Base-by-base conservation (phyloP, 1,140 invertebrate genomes). In the Antheraea mylitta region DNA sequence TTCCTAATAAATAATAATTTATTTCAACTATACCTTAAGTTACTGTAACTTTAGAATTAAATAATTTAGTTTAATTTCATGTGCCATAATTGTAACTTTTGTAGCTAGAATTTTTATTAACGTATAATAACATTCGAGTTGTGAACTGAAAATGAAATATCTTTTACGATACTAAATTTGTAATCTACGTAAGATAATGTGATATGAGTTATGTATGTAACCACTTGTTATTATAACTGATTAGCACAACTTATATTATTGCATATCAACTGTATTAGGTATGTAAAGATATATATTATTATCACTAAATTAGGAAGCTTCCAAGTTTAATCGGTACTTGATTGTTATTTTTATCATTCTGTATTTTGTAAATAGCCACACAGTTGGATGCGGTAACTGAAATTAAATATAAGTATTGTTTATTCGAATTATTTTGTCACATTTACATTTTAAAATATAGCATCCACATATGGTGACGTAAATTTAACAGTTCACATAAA, bases 121-220 rank as follows among this genome's bases (percentile, higher is more conserved):
- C 81, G 78, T 30, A 30, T 30, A 30, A 30, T 81, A 81, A 88
- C 79, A 80, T 82, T 78, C 74, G 86, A 86, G 87, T 91, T 90
- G 89, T 91, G 89, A 91, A 77, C 78, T 79, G 65, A 79, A 86
- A 85, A 82, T 81, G 79, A 87, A 83, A 89, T 85, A 77, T 75
- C 85, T 83, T 85, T 84, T 83, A 83, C 73, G 78, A 80, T 81
- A 76, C 69, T 76, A 79, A 83, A 83, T 75, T 76, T 83, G 83
- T 81, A 79, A 91, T 82, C 86, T 90, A 91, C 89, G 86, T 91
- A 91, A 91, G 81, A 80, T 89, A 88, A 81, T 91, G 89, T 91
- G 89, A 91, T 91, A 91, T 85, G 82, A 85, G 79, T 85, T 86
- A 75, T 78, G 11, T 77, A 66, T 83, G 84, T 90, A 90, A 77